phyloP scores from a whole-genome alignment of 2,797 vertebrate genomes.

The Miichthys miiuy region DNA sequence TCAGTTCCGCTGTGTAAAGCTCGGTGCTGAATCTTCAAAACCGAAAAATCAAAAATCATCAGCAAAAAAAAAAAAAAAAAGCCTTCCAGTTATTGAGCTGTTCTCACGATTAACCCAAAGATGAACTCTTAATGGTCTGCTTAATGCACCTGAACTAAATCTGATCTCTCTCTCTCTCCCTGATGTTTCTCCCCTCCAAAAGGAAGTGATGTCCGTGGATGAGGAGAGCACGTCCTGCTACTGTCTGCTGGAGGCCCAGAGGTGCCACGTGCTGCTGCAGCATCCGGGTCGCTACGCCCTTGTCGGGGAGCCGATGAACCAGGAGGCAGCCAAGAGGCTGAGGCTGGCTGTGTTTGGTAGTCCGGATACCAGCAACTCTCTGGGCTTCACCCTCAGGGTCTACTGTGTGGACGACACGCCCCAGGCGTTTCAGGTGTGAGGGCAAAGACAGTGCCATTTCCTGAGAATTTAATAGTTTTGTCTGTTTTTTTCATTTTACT shows the following conservation, averaged over 20 bases:
- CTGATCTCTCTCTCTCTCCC: background rate
- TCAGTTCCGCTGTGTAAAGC: conserved; percentile 3
- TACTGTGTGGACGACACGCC: conserved; percentile 99
- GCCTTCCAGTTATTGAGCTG: background rate
- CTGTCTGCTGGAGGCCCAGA: conserved; percentile 94
- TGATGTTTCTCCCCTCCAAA: conserved; percentile 14
- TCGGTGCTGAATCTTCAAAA: conserved; percentile 18
- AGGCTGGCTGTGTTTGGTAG: conserved; percentile 96
- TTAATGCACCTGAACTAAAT: background rate
- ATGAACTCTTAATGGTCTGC: conserved; percentile 3
- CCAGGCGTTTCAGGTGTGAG: conserved; percentile 94
- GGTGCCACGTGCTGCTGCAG: conserved; percentile 94
- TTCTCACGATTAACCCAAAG: conserved; percentile 7
- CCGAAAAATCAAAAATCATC: conserved; percentile 10
- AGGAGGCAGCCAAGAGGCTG: conserved; percentile 92
- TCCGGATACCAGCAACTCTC: conserved; percentile 88
- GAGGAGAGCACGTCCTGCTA: conserved; percentile 97
- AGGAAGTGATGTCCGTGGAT: conserved; percentile 98
- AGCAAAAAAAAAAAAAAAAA: background rate
- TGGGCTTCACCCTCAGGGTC: conserved; percentile 95
- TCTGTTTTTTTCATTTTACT: background rate
- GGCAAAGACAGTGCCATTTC: background rate
- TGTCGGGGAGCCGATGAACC: conserved; percentile 92
- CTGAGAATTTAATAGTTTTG: background rate
- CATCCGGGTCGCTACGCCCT: conserved; percentile 95